Conservation (phyloP, 2,113 vertebrate species). For the Psittacara wagleri region DNA sequence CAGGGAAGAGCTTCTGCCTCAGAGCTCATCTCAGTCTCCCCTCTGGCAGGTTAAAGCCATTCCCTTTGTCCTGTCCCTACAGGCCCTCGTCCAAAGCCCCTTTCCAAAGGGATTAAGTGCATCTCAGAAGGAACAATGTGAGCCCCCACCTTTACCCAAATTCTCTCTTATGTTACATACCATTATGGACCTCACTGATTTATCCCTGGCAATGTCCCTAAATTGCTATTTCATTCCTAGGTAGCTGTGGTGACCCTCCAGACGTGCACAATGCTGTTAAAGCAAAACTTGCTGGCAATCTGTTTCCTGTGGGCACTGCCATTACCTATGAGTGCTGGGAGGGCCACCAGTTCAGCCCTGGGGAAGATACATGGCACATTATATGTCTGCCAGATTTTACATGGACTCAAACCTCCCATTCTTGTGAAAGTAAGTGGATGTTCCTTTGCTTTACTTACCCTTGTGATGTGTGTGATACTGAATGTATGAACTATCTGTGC, state of each 20-base stretch:
- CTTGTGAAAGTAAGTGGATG: background rate
- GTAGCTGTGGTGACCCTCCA: slow-evolving; percentile 38
- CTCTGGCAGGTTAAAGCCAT: background rate
- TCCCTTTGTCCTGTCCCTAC: background rate
- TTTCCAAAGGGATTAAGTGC: background rate
- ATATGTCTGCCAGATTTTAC: background rate
- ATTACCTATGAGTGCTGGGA: background rate
- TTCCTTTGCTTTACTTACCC: background rate
- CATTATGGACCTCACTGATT: rapidly evolving
- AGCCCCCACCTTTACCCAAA: rapidly evolving
- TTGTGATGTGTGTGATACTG: background rate
- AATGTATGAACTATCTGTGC: background rate
- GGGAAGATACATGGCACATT: background rate
- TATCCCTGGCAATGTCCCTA: rapidly evolving
- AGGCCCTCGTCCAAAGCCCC: background rate
- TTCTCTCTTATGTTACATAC: rapidly evolving
- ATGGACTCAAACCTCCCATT: background rate
- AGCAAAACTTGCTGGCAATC: background rate
- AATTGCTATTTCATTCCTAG: background rate
- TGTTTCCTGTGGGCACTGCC: slow-evolving; percentile 1
- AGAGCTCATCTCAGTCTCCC: background rate
- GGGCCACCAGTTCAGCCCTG: background rate
- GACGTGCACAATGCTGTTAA: background rate
- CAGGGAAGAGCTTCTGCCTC: background rate
- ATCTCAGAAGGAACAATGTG: rapidly evolving